phyloP scores from a whole-genome alignment of 1,140 invertebrate species.

The Euura lappo region DNA sequence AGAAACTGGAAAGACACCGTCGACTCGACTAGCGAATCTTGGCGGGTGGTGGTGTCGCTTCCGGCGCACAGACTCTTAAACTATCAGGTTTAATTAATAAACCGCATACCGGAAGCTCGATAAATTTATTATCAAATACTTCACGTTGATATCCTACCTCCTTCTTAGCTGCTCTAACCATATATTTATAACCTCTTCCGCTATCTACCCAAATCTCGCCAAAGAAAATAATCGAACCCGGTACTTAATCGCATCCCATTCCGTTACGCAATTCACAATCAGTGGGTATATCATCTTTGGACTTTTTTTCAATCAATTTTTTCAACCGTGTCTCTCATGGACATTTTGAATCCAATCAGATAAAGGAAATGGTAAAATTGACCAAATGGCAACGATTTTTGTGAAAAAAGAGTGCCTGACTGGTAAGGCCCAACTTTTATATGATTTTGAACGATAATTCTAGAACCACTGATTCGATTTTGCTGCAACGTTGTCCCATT shows the following conservation, averaged over 20 bases:
- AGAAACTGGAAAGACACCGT: background rate
- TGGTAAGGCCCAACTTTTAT: too few species aligned
- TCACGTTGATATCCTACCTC: background rate
- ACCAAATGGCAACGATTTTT: too few species aligned
- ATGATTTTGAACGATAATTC: too few species aligned
- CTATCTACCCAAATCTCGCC: conserved; percentile 6
- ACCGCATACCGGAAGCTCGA: conserved; percentile 3
- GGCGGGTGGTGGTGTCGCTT: background rate
- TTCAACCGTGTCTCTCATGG: too few species aligned
- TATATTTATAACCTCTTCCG: conserved; percentile 5
- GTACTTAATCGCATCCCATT: background rate
- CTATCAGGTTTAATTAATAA: conserved; percentile 9
- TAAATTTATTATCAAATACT: conserved; percentile 13
- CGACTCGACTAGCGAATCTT: background rate
- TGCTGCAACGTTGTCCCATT: too few species aligned
- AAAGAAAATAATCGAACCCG: conserved; percentile 3
- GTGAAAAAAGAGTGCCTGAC: too few species aligned
- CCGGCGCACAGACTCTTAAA: background rate
- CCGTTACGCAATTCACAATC: background rate
- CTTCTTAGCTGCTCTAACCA: background rate
- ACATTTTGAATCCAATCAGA: too few species aligned
- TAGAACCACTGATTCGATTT: too few species aligned
- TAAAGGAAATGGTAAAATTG: too few species aligned
- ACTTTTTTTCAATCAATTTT: too few species aligned
- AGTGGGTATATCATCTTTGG: too few species aligned